A percentile compares a stretch with the other conserved stretches of the same genome.
Evolutionary conservation across 2,888 invertebrate species (phyloP).

Genomic region (Ophion obscuratus): DNA sequence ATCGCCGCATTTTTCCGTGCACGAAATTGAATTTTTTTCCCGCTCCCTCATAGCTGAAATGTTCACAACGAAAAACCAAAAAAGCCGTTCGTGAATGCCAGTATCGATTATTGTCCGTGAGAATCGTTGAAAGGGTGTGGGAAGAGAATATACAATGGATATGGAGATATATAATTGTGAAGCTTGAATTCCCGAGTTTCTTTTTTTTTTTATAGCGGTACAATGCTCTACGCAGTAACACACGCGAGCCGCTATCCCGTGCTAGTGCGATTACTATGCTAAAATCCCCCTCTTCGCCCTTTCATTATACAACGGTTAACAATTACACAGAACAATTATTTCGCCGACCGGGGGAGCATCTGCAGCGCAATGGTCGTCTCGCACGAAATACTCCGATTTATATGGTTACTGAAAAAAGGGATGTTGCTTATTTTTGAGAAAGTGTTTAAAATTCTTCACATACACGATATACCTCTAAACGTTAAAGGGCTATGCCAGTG

Average conservation of each 20-base stretch:
- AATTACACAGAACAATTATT: slow-evolving; percentile 65
- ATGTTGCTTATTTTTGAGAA: no score
- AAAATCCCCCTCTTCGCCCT: slow-evolving; percentile 24
- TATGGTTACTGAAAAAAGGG: neutral
- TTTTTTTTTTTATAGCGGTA: slow-evolving; percentile 47
- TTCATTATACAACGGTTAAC: slow-evolving; percentile 61
- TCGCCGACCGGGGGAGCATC: slow-evolving; percentile 50
- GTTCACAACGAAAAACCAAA: no score
- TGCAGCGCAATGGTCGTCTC: slow-evolving; percentile 44
- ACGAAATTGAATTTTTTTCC: neutral
- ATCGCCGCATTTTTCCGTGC: no score
- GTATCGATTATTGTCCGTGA: slow-evolving; percentile 36
- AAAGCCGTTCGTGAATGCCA: slow-evolving; percentile 36
- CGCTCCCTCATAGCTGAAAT: no score
- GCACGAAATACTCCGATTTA: slow-evolving; percentile 23
- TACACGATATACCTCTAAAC: no score
- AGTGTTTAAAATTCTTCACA: no score
- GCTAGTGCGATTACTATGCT: slow-evolving; percentile 20
- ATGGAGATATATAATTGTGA: slow-evolving; percentile 41
- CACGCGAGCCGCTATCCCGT: slow-evolving; percentile 55
- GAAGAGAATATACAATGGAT: slow-evolving; percentile 28
- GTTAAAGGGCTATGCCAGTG: no score
- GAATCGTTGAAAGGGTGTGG: slow-evolving; percentile 38
- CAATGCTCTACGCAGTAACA: slow-evolving; percentile 55
- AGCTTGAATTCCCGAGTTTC: slow-evolving; percentile 15